These are phyloP conservation scores for Rhinogobius similis DNA, from an alignment of 2,113 vertebrate genomes.

Conservation along the genomic window DNA sequence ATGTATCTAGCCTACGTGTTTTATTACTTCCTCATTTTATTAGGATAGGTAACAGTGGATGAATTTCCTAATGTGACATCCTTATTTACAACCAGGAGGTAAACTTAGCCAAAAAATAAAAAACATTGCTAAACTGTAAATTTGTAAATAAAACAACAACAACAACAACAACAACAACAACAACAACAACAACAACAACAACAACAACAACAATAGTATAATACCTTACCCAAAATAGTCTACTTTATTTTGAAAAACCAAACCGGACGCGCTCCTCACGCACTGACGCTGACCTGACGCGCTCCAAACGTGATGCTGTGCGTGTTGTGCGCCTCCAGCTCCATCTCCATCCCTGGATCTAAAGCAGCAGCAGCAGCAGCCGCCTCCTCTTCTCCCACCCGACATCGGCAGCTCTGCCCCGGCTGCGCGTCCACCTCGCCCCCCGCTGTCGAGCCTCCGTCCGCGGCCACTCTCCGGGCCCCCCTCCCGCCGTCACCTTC, in stretches of 20 bases:
- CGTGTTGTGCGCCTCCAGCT: constrained; percentile 29
- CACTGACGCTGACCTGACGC: not conserved
- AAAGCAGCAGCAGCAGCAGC: constrained; percentile 6
- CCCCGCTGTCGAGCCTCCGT: constrained; percentile 50
- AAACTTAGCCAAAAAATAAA: too few relatives aligned
- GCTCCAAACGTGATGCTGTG: constrained; percentile 7
- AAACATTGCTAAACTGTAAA: too few relatives aligned
- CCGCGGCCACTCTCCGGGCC: constrained; percentile 12
- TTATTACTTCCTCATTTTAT: too few relatives aligned
- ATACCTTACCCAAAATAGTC: too few relatives aligned
- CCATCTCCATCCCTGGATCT: constrained; percentile 29
- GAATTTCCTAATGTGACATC: too few relatives aligned
- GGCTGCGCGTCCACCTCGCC: constrained; percentile 15
- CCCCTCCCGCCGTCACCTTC: not conserved
- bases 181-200: too few relatives aligned
- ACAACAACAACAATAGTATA: too few relatives aligned
- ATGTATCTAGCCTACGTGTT: too few relatives aligned
- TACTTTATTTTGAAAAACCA: constrained; percentile 54
- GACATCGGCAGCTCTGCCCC: not conserved
- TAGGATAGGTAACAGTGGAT: too few relatives aligned
- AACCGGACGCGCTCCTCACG: constrained; percentile 21
- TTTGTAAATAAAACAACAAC: too few relatives aligned
- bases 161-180: too few relatives aligned
- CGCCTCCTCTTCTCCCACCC: constrained; percentile 1
- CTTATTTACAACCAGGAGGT: too few relatives aligned